Percentiles rank a stretch among this genome's conserved stretches.
These are phyloP conservation scores for Drosophila incognita DNA, from an alignment of 2,888 invertebrate species.

Conservation along the genomic window DNA sequence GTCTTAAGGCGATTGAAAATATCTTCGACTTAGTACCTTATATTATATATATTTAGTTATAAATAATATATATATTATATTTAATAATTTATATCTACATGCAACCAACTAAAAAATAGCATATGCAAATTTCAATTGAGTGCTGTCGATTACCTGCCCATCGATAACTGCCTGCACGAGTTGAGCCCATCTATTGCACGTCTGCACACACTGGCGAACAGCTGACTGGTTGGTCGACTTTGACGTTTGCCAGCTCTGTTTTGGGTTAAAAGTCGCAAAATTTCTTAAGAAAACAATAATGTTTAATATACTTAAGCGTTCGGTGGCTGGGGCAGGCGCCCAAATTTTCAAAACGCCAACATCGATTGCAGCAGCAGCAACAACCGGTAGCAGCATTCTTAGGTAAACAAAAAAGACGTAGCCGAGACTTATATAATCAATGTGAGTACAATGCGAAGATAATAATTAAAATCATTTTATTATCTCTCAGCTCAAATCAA, in stretches of 20 bases:
- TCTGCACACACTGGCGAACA: conserved; percentile 15
- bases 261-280: conserved; percentile 2
- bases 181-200: neutral
- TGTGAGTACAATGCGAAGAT: neutral
- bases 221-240: conserved; percentile 20
- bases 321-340: conserved; percentile 54
- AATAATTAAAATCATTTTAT: neutral
- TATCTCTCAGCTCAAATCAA: conserved; percentile 56
- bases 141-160: neutral
- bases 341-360: conserved; percentile 51
- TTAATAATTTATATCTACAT: neutral
- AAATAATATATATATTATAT: neutral
- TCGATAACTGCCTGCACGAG: conserved; percentile 1
- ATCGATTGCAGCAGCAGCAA: conserved; percentile 18
- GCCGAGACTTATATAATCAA: conserved; percentile 57
- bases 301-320: conserved; percentile 62
- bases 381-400: conserved; percentile 9
- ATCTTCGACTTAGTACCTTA: neutral
- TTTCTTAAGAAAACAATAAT: conserved; percentile 22
- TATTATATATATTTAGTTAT: neutral
- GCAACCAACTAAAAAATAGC: neutral
- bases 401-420: conserved; percentile 30
- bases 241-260: conserved; percentile 17
- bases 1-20: neutral
- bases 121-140: neutral